Percentiles rank a stretch among this genome's conserved stretches.
phyloP scores from a whole-genome alignment of 2,888 invertebrate genomes.

The Penaeus monodon region DNA sequence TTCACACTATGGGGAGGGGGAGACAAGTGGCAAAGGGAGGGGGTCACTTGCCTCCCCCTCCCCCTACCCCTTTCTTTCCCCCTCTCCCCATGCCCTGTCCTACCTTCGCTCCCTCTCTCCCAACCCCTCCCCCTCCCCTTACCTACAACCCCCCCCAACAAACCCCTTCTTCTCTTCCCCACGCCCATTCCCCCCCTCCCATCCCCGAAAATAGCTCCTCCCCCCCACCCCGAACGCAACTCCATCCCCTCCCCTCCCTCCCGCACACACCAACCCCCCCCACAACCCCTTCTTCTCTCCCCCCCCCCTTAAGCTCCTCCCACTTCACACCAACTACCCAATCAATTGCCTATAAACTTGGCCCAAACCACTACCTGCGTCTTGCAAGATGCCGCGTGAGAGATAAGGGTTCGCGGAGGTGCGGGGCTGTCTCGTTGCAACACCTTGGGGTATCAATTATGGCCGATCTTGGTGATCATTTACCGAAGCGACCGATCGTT shows the following conservation, averaged over 20 bases:
- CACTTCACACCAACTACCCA: slow-evolving; percentile 51
- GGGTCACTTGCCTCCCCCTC: too few relatives aligned
- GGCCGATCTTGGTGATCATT: slow-evolving; percentile 51
- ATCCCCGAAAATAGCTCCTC: too few relatives aligned
- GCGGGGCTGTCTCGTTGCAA: slow-evolving; percentile 48
- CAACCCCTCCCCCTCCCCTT: neutral
- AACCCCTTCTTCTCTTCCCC: neutral
- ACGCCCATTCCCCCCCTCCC: neutral
- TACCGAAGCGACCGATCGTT: slow-evolving; percentile 39
- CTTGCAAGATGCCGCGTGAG: slow-evolving; percentile 51
- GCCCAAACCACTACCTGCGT: slow-evolving; percentile 53
- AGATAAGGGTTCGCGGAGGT: slow-evolving; percentile 48
- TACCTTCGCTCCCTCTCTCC: neutral
- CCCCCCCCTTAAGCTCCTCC: slow-evolving; percentile 27
- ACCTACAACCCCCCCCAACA: neutral
- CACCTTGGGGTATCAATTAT: slow-evolving; percentile 54
- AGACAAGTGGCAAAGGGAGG: too few relatives aligned
- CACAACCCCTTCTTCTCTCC: neutral
- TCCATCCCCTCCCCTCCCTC: neutral
- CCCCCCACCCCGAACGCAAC: neutral
- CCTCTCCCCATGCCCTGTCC: neutral
- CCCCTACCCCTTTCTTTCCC: too few relatives aligned
- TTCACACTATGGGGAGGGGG: too few relatives aligned
- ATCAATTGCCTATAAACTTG: slow-evolving; percentile 52
- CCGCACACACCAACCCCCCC: too few relatives aligned